Evolutionary conservation across 2,888 invertebrate genomes (phyloP).

Genomic region (Metellina segmentata): DNA sequence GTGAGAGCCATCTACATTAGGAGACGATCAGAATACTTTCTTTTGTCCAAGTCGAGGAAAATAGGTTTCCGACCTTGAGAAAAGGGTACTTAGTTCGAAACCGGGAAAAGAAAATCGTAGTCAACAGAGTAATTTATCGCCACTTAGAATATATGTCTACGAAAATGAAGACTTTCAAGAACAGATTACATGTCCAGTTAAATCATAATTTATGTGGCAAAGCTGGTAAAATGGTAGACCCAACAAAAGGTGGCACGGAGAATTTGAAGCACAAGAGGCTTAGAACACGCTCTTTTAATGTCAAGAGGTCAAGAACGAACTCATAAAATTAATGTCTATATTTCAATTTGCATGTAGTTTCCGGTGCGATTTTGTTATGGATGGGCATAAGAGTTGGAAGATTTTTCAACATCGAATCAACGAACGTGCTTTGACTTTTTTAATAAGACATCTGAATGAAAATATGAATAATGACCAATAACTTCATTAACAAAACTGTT

Average conservation of each 20-base stretch:
- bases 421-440: no score
- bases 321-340: no score
- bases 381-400: no score
- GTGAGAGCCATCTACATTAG: neutral
- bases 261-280: neutral
- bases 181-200: constrained; percentile 16
- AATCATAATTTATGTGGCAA: constrained; percentile 26
- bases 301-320: neutral
- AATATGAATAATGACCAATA: no score
- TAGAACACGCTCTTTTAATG: neutral
- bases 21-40: constrained; percentile 29
- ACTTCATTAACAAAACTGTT: no score
- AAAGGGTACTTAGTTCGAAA: constrained; percentile 33
- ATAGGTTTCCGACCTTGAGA: constrained; percentile 12
- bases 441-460: no score
- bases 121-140: constrained; percentile 25
- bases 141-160: constrained; percentile 16
- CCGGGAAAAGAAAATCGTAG: constrained; percentile 17
- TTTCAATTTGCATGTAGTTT: no score
- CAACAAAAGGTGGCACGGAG: constrained; percentile 10
- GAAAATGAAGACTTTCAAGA: constrained; percentile 11
- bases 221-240: neutral
- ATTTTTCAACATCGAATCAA: no score
- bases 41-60: constrained; percentile 31
- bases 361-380: no score